Evolutionary conservation across 2,888 invertebrate genomes (phyloP).

Genomic region (Eupithecia abbreviata): DNA sequence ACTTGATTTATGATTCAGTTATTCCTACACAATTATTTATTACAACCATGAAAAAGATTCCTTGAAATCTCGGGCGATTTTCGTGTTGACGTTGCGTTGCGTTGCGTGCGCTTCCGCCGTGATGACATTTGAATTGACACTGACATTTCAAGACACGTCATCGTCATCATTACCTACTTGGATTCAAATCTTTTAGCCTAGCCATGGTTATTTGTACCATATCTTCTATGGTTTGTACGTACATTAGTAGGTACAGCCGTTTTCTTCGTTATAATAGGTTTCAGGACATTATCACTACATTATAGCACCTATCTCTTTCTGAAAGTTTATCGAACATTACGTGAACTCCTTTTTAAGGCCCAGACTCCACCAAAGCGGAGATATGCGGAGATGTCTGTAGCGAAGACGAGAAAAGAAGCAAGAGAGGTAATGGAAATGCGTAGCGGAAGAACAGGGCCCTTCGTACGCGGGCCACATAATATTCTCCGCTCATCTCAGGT

Average conservation of each 20-base stretch:
- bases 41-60: slow-evolving; percentile 52
- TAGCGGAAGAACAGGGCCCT: no score
- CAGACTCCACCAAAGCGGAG: no score
- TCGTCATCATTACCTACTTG: neutral
- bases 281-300: no score
- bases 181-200: neutral
- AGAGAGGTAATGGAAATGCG: no score
- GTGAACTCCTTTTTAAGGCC: no score
- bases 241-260: neutral
- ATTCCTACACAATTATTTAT: slow-evolving; percentile 41
- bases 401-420: no score
- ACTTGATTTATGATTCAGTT: slow-evolving; percentile 50
- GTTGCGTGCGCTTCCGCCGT: slow-evolving; percentile 22
- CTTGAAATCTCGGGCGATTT: slow-evolving; percentile 41
- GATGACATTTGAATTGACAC: slow-evolving; percentile 18
- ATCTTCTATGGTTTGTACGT: neutral
- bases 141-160: slow-evolving; percentile 58
- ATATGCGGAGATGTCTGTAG: no score
- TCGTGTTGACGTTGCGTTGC: slow-evolving; percentile 45
- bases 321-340: no score
- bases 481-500: no score
- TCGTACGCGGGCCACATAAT: no score
- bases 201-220: neutral
- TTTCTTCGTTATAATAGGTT: neutral
- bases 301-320: neutral